Percentiles rank a stretch among this genome's conserved stretches.
Conservation (phyloP, 2,797 vertebrate genomes). For the Mus spretus region DNA sequence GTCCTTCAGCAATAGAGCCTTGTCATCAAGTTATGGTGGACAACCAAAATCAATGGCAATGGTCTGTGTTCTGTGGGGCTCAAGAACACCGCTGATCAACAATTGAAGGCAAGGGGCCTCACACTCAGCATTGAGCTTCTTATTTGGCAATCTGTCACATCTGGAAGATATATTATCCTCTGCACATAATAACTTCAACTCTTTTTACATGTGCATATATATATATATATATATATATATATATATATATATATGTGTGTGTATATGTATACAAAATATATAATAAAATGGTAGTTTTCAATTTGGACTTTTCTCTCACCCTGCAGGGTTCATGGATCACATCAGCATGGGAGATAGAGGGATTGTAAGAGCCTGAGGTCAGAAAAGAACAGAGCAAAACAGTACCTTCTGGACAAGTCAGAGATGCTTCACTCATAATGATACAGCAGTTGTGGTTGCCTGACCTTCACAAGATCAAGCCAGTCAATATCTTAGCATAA, state of each 20-base stretch:
- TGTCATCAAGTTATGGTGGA: not conserved
- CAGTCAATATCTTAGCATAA: not conserved
- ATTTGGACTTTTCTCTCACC: not conserved
- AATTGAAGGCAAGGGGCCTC: not conserved
- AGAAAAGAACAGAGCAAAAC: not conserved
- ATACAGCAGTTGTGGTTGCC: not conserved
- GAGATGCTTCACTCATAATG: not conserved
- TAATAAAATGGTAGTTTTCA: not conserved
- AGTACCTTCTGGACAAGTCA: not conserved
- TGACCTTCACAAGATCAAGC: not conserved
- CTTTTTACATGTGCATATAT: not conserved
- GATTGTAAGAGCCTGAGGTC: not conserved
- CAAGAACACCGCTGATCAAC: not conserved
- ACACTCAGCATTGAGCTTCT: not conserved
- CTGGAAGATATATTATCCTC: too few species aligned
- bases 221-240: too few species aligned
- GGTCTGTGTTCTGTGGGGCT: not conserved
- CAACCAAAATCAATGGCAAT: not conserved
- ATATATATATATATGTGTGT: not conserved
- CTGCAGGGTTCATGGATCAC: not conserved
- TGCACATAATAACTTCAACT: not conserved
- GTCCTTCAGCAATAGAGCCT: not conserved
- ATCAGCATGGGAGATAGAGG: not conserved
- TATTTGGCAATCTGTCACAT: too few species aligned
- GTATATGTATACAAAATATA: too few species aligned